phyloP scores from a whole-genome alignment of 2,888 invertebrate species.

The Agriopis marginaria region DNA sequence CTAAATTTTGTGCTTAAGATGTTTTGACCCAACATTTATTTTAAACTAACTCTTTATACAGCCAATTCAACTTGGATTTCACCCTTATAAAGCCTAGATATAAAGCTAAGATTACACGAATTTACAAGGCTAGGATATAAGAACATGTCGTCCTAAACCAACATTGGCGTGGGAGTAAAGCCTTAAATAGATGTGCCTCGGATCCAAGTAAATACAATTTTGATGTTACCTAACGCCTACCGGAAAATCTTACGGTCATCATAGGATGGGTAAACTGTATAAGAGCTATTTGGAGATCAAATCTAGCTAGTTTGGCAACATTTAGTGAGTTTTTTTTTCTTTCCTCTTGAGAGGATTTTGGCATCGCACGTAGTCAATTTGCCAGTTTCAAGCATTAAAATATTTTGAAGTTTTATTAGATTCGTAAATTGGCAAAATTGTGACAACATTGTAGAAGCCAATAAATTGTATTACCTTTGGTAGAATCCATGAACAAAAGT shows the following conservation, averaged over 20 bases:
- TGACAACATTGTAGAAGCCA: no score
- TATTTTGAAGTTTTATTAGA: no score
- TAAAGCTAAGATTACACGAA: constrained; percentile 26
- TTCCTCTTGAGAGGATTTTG: no score
- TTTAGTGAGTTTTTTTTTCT: not conserved
- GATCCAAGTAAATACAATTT: constrained; percentile 27
- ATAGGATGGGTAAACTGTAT: constrained; percentile 11
- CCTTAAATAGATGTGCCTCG: constrained; percentile 26
- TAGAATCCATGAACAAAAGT: no score
- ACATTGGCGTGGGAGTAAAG: constrained; percentile 24
- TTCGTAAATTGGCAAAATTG: no score
- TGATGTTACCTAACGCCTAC: constrained; percentile 25
- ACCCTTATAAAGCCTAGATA: constrained; percentile 23
- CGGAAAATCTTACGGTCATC: constrained; percentile 21
- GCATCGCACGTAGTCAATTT: no score
- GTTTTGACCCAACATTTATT: no score
- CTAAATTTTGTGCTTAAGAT: no score
- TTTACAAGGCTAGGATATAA: constrained; percentile 20
- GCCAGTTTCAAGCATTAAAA: no score
- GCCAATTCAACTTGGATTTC: not conserved
- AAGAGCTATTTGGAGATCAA: constrained; percentile 1
- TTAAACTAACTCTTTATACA: not conserved
- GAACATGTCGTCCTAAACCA: constrained; percentile 30
- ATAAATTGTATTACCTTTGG: no score
- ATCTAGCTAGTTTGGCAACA: not conserved